phyloP scores from a whole-genome alignment of 2,888 invertebrate genomes.

The Pachymerium ferrugineum region DNA sequence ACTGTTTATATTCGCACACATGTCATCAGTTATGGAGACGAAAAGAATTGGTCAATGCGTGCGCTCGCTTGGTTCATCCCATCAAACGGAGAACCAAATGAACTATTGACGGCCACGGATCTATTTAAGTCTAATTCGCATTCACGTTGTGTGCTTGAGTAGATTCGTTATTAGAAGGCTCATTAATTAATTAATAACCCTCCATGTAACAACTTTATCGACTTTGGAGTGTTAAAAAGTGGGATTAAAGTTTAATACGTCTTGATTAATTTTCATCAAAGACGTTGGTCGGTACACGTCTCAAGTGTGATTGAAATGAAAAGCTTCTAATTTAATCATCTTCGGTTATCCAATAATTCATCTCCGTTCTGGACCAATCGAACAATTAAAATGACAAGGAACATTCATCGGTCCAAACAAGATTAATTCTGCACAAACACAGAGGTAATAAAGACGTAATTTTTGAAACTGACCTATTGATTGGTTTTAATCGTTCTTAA shows the following conservation, averaged over 20 bases:
- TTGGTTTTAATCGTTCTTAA: too few relatives aligned
- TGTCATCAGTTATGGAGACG: conserved; percentile 12
- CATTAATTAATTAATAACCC: conserved; percentile 18
- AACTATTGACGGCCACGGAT: not conserved
- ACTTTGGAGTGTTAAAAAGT: not conserved
- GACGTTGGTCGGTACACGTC: not conserved
- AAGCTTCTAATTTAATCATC: not conserved
- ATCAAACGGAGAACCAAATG: not conserved
- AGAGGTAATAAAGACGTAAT: too few relatives aligned
- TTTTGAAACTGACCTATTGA: too few relatives aligned
- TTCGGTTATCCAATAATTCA: too few relatives aligned
- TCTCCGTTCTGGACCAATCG: too few relatives aligned
- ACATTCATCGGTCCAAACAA: not conserved
- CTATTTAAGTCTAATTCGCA: not conserved
- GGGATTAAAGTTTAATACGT: not conserved
- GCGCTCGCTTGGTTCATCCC: not conserved
- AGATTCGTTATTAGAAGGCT: conserved; percentile 4
- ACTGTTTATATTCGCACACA: conserved; percentile 14
- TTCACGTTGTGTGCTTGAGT: conserved; percentile 1
- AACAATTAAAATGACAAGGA: not conserved
- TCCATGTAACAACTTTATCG: conserved; percentile 1
- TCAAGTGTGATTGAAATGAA: not conserved
- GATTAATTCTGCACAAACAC: not conserved
- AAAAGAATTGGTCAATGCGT: not conserved
- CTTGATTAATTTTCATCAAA: conserved; percentile 2